phyloP scores from a whole-genome alignment of 2,888 invertebrate species.

The Tryphoninae sp. region DNA sequence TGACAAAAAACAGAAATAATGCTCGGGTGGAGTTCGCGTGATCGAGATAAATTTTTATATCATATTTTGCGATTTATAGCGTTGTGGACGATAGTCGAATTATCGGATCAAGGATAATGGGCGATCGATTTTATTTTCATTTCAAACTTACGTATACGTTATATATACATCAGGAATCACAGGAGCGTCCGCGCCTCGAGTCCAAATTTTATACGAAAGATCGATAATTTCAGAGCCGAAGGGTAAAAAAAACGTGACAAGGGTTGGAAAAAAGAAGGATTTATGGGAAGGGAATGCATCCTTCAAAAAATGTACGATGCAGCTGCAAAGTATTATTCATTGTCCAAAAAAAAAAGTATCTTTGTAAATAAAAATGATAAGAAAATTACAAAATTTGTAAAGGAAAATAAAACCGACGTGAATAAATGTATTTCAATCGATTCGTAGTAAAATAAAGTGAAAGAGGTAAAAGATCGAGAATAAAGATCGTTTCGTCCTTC shows the following conservation, averaged over 20 bases:
- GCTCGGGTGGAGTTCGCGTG: slow-evolving; percentile 25
- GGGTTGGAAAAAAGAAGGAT: slow-evolving; percentile 4
- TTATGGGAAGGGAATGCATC: slow-evolving; percentile 15
- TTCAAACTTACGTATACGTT: background rate
- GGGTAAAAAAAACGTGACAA: slow-evolving; percentile 29
- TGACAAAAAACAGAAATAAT: background rate
- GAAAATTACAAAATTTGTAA: background rate
- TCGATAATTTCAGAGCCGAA: background rate
- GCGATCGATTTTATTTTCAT: slow-evolving; percentile 26
- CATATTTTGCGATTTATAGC: slow-evolving; percentile 28
- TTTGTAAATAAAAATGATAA: background rate
- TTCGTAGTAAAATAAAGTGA: slow-evolving; percentile 21
- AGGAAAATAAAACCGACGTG: background rate
- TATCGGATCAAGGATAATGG: slow-evolving; percentile 47
- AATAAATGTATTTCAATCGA: background rate
- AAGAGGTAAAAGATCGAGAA: slow-evolving; percentile 49
- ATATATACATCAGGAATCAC: background rate
- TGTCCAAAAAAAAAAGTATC: background rate
- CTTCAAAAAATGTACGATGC: slow-evolving; percentile 21
- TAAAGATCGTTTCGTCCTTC: slow-evolving; percentile 47
- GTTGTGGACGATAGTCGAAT: slow-evolving; percentile 17
- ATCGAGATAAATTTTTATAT: slow-evolving; percentile 23
- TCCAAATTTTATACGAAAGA: too few species aligned
- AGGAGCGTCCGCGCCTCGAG: too few species aligned
- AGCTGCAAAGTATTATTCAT: background rate